Base-by-base conservation (phyloP, 2,888 invertebrate species). In the Crepidodera aurea region DNA sequence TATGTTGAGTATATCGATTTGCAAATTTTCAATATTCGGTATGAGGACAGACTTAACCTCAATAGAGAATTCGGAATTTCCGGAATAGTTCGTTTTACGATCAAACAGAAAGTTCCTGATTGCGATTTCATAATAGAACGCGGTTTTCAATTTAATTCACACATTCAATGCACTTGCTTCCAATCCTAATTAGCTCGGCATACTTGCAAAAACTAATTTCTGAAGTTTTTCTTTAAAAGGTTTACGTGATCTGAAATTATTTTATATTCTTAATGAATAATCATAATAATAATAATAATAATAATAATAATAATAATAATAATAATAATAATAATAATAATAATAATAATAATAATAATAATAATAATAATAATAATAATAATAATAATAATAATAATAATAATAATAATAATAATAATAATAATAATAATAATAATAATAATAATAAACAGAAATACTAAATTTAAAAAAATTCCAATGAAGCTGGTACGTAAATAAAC, bases 101-200 rank as follows among this genome's bases (percentile, higher is more conserved):
- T 39, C 13, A 25, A 39, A 40, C 34, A 16, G 39, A 39, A 57
- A 57, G 57, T 57, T 54, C 15, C 16, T 18, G 34, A 57, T 57
- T 16, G 50, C 25, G 10, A 39, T 57, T 50, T 48, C 39, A 57
- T 57, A 57, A 57, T 57, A 29, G 39, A 48, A 48, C 22, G 48
- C 39, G 57, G 42, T 50, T 57, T 57, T 48, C 37, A 48, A 57
- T 57, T 57, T 57, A 57, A 48, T 57, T 50, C 57, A 48, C 48
- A 57, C 57, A 57, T 57, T 48, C 42, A 50, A 39, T 57, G 57
- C 57, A 57, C 57, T 57, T 48, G 57, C 48, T 37, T 56, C 16
- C 27, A 15, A 39, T 48, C 25, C 39, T 57, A 57, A 57, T 57
- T 57, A 48, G 48, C 48, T 57, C 27, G n/a, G 37, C 57, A 25